These are phyloP conservation scores for Gymnoscopelus braueri DNA, from an alignment of 2,797 vertebrate species.

Conservation along the genomic window DNA sequence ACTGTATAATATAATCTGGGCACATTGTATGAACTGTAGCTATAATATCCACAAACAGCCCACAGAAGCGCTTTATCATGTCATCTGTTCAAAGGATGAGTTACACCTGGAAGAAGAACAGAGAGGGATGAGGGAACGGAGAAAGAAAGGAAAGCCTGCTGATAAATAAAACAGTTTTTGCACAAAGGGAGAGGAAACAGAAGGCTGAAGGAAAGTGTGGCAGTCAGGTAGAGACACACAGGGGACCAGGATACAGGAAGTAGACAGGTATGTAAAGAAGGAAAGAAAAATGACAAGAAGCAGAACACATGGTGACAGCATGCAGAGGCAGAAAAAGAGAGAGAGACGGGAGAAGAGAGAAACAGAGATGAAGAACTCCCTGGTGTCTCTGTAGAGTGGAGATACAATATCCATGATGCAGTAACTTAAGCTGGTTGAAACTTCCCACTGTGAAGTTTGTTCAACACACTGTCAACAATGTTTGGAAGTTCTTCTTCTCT, in stretches of 20 bases:
- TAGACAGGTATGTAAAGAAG: too few relatives aligned
- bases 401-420: slow-evolving; percentile 26
- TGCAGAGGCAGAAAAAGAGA: slow-evolving; percentile 18
- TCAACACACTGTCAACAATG: slow-evolving; percentile 53
- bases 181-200: too few relatives aligned
- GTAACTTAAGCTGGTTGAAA: not conserved
- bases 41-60: slow-evolving; percentile 44
- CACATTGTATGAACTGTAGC: too few relatives aligned
- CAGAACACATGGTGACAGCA: slow-evolving; percentile 22
- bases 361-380: slow-evolving; percentile 5
- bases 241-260: too few relatives aligned
- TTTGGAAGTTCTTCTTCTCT: slow-evolving; percentile 20
- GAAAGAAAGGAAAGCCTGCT: too few relatives aligned
- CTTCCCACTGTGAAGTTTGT: slow-evolving; percentile 47
- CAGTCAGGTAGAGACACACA: not conserved
- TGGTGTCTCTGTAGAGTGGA: slow-evolving; percentile 23
- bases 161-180: too few relatives aligned
- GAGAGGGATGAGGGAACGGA: too few relatives aligned
- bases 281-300: too few relatives aligned
- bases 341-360: slow-evolving; percentile 9
- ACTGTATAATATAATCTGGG: too few relatives aligned
- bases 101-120: too few relatives aligned
- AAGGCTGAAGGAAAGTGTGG: not conserved
- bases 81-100: slow-evolving; percentile 53
- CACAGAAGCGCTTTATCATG: slow-evolving; percentile 50